Evolutionary conservation across 2,888 invertebrate genomes (phyloP).

Genomic region (Chymomyza amoena): DNA sequence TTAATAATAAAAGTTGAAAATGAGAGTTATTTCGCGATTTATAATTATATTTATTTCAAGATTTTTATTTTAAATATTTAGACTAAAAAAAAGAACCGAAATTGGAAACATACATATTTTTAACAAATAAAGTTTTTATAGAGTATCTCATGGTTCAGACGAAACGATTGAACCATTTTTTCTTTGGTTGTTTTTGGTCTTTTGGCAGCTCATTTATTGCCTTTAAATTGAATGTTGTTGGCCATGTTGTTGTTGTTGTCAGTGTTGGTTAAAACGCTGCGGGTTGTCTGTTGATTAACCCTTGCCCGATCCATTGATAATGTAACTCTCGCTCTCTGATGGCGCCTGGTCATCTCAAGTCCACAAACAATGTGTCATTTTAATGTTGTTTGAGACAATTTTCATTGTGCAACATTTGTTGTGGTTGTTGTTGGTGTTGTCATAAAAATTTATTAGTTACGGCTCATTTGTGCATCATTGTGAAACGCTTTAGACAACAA

Average conservation of each 20-base stretch:
- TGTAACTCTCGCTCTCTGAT: constrained; percentile 18
- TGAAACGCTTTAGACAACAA: constrained; percentile 37
- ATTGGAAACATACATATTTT: no score
- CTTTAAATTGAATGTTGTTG: background rate
- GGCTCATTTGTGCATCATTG: constrained; percentile 53
- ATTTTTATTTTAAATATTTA: no score
- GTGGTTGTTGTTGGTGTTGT: constrained; percentile 17
- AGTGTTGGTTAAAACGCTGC: constrained; percentile 44
- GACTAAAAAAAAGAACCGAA: no score
- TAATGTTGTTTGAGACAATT: constrained; percentile 59
- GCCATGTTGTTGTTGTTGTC: background rate
- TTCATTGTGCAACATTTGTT: constrained; percentile 43
- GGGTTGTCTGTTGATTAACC: constrained; percentile 52
- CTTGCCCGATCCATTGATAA: constrained; percentile 42
- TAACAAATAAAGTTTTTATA: background rate
- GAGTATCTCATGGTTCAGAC: background rate
- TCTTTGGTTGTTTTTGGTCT: background rate
- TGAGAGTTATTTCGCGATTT: no score
- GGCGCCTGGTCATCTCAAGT: constrained; percentile 43
- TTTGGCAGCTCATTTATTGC: background rate
- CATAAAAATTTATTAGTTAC: constrained; percentile 71
- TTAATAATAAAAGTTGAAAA: no score
- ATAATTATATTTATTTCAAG: no score
- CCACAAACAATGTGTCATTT: constrained; percentile 64
- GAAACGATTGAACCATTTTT: background rate